phyloP scores from a whole-genome alignment of 2,888 invertebrate genomes.

The Sesia bembeciformis region DNA sequence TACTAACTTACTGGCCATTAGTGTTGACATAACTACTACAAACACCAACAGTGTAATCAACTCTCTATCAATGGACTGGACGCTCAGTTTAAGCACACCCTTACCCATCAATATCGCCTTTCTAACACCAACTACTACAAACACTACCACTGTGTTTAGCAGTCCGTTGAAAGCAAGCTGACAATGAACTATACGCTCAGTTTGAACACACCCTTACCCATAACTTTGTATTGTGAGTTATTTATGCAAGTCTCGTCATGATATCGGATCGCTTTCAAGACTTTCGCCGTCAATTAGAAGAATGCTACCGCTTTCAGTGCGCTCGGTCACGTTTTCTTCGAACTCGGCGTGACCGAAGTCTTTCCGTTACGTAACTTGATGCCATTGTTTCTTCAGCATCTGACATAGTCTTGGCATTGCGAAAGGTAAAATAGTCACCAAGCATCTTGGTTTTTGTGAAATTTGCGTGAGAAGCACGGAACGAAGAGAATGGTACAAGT shows the following conservation, averaged over 20 bases:
- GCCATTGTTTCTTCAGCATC: constrained; percentile 21
- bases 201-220: not conserved
- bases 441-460: not conserved
- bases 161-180: no score
- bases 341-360: constrained; percentile 21
- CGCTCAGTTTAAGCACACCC: not conserved
- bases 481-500: no score
- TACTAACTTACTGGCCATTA: no score
- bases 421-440: not conserved
- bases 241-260: constrained; percentile 6
- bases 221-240: constrained; percentile 7
- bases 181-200: not conserved
- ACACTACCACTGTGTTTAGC: no score
- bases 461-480: not conserved
- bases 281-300: constrained; percentile 53
- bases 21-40: no score
- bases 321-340: constrained; percentile 1
- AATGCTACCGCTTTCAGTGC: constrained; percentile 24
- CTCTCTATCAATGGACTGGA: not conserved
- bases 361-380: constrained; percentile 23
- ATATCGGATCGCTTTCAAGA: constrained; percentile 35
- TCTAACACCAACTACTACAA: no score
- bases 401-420: constrained; percentile 12
- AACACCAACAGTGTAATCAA: no score
- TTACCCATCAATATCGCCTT: not conserved